Conservation (phyloP, 2,797 vertebrate genomes). For the Myotis daubentonii region DNA sequence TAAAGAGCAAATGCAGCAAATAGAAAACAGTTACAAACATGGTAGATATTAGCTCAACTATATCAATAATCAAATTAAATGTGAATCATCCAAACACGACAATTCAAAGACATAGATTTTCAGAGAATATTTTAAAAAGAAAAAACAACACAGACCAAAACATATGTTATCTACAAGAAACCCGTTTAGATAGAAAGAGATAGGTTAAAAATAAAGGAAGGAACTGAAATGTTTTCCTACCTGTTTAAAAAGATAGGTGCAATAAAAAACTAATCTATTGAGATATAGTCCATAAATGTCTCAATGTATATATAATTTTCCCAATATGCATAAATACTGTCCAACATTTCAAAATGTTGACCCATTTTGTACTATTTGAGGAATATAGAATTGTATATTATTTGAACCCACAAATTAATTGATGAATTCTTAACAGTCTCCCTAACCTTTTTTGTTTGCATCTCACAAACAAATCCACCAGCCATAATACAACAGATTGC, state of each 20-base stretch:
- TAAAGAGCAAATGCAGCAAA: not conserved
- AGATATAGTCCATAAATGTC: not conserved
- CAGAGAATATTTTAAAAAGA: not conserved
- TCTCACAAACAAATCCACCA: not conserved
- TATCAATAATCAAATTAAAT: not conserved
- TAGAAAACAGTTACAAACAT: not conserved
- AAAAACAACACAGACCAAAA: not conserved
- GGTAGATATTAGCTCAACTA: not conserved
- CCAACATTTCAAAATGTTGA: conserved; percentile 21
- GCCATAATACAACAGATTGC: not conserved
- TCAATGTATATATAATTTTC: not conserved
- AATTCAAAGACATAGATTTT: not conserved
- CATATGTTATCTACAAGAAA: not conserved
- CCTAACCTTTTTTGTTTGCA: not conserved
- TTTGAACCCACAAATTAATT: not conserved
- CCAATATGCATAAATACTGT: not conserved
- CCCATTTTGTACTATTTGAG: not conserved
- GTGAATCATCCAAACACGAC: not conserved
- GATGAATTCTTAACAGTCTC: not conserved
- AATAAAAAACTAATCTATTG: not conserved
- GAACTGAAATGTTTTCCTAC: not conserved
- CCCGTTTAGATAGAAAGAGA: not conserved
- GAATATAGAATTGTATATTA: not conserved
- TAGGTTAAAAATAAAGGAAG: conserved; percentile 23
- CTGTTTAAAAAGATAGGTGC: not conserved